phyloP scores from a whole-genome alignment of 2,113 vertebrate species.

The Otis tarda region DNA sequence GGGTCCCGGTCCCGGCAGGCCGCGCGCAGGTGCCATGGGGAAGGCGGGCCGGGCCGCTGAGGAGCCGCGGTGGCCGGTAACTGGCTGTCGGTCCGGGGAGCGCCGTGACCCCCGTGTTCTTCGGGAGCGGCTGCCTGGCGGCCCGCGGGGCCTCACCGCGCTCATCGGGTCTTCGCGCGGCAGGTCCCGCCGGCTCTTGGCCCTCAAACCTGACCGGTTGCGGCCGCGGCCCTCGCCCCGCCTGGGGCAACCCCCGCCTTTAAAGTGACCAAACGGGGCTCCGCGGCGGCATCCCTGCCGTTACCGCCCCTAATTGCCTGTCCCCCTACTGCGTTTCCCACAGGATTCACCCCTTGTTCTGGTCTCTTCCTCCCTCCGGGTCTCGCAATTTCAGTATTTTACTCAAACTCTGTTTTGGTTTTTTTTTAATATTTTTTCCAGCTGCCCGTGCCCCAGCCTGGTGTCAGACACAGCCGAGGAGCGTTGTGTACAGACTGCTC shows the following conservation, averaged over 20 bases:
- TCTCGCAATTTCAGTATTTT: accelerated
- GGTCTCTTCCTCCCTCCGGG: background rate
- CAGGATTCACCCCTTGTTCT: no score
- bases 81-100: no score
- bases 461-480: background rate
- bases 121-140: no score
- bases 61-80: background rate
- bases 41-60: background rate
- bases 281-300: background rate
- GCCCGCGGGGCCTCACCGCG: no score
- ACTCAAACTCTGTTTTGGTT: background rate
- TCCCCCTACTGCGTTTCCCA: accelerated
- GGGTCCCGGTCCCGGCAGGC: background rate
- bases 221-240: no score
- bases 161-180: background rate
- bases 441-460: background rate
- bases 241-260: background rate
- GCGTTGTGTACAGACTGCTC: background rate
- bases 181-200: background rate
- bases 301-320: accelerated
- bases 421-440: no score
- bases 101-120: no score
- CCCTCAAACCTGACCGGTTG: no score
- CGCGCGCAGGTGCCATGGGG: background rate
- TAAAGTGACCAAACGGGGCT: accelerated